Conservation (phyloP, 2,888 invertebrate genomes). For the Aspidiotus destructor region DNA sequence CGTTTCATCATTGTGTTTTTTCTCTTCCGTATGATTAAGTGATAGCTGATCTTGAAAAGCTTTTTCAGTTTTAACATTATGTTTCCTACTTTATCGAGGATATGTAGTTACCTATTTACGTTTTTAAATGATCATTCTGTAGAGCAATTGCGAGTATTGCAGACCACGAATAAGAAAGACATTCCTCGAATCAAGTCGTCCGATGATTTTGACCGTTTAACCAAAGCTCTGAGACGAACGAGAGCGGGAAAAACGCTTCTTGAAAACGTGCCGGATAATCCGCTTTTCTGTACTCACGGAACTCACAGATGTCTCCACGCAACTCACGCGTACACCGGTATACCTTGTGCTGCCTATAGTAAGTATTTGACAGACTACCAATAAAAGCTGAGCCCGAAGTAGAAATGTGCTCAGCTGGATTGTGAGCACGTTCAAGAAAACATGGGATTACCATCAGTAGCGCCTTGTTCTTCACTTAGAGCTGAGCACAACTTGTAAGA, state of each 20-base stretch:
- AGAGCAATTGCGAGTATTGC: conserved; percentile 65
- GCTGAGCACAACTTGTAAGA: neutral
- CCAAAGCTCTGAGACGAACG: conserved; percentile 40
- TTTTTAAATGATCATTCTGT: conserved; percentile 25
- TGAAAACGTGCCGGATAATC: conserved; percentile 50
- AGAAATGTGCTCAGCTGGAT: no score
- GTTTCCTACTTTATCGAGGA: no score
- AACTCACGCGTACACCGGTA: conserved; percentile 79
- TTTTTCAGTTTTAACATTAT: no score
- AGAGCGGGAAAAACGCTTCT: conserved; percentile 39
- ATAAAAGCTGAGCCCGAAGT: no score
- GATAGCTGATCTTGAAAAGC: no score
- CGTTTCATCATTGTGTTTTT: no score
- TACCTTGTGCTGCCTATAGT: conserved; percentile 81
- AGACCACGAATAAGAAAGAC: conserved; percentile 44
- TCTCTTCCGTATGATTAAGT: no score
- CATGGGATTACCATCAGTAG: no score
- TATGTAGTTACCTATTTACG: no score
- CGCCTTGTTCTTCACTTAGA: no score
- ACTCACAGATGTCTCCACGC: conserved; percentile 86
- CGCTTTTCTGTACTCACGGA: conserved; percentile 71
- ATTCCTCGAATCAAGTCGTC: conserved; percentile 41
- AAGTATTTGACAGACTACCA: conserved; percentile 45
- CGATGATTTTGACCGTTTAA: conserved; percentile 42
- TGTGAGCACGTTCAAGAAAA: no score